Conservation (phyloP, 2,113 vertebrate genomes). For the Anguilla japonica region DNA sequence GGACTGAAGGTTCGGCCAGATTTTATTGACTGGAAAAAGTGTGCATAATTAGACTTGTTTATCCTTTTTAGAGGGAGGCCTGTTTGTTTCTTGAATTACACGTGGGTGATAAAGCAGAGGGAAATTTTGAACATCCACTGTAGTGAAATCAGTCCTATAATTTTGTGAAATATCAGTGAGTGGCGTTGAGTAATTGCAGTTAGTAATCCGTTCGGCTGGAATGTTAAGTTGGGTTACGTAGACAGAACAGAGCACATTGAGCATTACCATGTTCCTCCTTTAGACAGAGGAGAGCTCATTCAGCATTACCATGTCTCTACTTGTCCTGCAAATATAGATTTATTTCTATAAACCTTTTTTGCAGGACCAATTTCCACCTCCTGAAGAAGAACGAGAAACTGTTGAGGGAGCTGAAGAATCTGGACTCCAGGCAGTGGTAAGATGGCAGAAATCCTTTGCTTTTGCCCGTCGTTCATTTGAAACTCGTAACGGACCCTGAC, state of each 20-base stretch:
- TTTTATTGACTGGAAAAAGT: background rate
- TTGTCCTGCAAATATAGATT: background rate
- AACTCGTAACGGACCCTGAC: background rate
- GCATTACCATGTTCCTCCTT: too few relatives aligned
- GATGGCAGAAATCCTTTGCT: background rate
- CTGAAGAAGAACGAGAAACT: slow-evolving; percentile 98
- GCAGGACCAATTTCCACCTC: slow-evolving; percentile 94
- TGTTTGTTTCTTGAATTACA: background rate
- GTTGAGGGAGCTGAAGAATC: slow-evolving; percentile 93
- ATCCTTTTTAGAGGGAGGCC: background rate
- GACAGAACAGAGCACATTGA: too few relatives aligned
- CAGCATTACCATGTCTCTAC: too few relatives aligned
- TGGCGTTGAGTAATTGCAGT: background rate
- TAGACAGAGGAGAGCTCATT: too few relatives aligned
- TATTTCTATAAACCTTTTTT: slow-evolving; percentile 26
- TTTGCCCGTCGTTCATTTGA: background rate
- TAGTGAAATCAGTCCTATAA: background rate
- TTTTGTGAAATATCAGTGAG: background rate
- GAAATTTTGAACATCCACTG: background rate
- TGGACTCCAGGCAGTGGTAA: slow-evolving; percentile 97
- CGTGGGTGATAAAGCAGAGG: background rate
- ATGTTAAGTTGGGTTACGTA: background rate
- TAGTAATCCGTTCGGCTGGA: background rate
- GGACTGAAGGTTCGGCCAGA: background rate
- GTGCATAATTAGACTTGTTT: background rate